Conservation (phyloP, 2,113 vertebrate genomes). For the Macquaria ambigua region DNA sequence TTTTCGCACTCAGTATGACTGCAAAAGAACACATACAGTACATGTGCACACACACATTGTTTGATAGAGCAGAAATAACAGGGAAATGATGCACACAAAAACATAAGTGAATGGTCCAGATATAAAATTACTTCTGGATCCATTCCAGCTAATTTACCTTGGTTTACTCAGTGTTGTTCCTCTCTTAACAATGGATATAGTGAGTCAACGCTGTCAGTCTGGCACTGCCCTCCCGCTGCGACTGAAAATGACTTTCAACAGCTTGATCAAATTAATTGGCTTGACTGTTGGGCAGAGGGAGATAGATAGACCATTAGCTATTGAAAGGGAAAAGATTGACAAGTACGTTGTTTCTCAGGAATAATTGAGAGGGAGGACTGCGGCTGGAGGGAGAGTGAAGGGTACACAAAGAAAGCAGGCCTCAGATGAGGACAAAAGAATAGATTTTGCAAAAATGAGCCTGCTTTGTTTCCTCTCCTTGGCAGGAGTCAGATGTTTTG, state of each 20-base stretch:
- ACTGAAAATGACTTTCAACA: slow-evolving; percentile 75
- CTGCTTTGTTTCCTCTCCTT: slow-evolving; percentile 68
- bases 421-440: slow-evolving; percentile 60
- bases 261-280: slow-evolving; percentile 79
- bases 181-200: slow-evolving; percentile 59
- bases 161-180: slow-evolving; percentile 40
- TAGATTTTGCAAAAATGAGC: slow-evolving; percentile 64
- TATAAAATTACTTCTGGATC: slow-evolving; percentile 68
- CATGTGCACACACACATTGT: neutral
- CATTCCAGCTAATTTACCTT: slow-evolving; percentile 59
- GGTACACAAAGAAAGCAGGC: slow-evolving; percentile 64
- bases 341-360: slow-evolving; percentile 62
- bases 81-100: slow-evolving; percentile 48
- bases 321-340: slow-evolving; percentile 76
- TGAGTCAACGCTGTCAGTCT: slow-evolving; percentile 62
- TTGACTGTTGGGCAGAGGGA: slow-evolving; percentile 63
- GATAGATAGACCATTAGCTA: slow-evolving; percentile 73
- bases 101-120: slow-evolving; percentile 49
- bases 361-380: slow-evolving; percentile 70
- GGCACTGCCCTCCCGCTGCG: slow-evolving; percentile 47
- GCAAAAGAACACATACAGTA: neutral
- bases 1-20: neutral
- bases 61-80: slow-evolving; percentile 28
- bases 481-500: slow-evolving; percentile 73
- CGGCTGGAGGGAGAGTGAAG: slow-evolving; percentile 59